These are phyloP conservation scores for Spea bombifrons DNA, from an alignment of 2,113 vertebrate genomes.

Conservation along the genomic window DNA sequence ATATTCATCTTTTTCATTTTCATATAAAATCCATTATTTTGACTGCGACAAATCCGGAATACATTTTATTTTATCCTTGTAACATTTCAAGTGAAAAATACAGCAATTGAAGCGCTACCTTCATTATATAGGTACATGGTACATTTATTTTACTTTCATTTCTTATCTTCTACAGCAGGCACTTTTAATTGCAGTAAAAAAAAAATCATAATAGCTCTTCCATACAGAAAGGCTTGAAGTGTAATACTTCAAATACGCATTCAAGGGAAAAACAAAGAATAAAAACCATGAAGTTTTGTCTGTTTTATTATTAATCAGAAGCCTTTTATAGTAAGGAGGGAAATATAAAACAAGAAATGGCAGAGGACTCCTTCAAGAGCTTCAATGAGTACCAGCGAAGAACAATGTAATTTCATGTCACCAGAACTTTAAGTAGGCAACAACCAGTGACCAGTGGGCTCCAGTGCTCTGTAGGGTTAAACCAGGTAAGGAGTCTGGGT, in stretches of 20 bases:
- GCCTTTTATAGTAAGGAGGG: background rate
- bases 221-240: background rate
- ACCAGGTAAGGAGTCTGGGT: too few relatives aligned
- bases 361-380: too few relatives aligned
- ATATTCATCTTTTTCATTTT: conserved; percentile 3
- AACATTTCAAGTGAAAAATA: background rate
- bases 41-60: background rate
- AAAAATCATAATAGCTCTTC: background rate
- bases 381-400: too few relatives aligned
- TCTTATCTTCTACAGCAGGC: conserved; percentile 30
- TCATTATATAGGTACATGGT: background rate
- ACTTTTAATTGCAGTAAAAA: conserved; percentile 17
- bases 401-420: too few relatives aligned
- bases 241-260: conserved; percentile 30
- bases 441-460: too few relatives aligned
- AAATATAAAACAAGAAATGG: too few relatives aligned
- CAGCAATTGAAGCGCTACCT: background rate
- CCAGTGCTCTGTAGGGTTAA: too few relatives aligned
- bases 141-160: conserved; percentile 5
- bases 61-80: background rate
- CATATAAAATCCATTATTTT: background rate
- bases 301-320: background rate
- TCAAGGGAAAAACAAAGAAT: conserved; percentile 15
- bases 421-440: too few relatives aligned
- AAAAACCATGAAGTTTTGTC: background rate